A percentile compares a stretch with the other conserved stretches of the same genome.
Evolutionary conservation across 2,797 vertebrate species (phyloP).

Genomic region (Varecia variegata): DNA sequence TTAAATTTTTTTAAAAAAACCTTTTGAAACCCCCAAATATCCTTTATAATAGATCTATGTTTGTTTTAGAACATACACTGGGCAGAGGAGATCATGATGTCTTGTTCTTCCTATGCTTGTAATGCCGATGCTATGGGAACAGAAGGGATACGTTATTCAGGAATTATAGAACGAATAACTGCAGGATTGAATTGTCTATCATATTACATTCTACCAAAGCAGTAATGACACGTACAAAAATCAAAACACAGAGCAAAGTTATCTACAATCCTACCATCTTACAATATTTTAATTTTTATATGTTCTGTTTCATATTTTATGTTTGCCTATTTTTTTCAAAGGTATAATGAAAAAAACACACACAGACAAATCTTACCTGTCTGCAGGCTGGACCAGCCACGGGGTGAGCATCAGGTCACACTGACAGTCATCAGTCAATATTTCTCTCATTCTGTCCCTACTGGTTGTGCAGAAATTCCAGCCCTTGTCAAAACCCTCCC

Average conservation of each 20-base stretch:
- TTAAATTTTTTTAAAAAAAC: neutral
- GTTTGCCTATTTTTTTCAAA: neutral
- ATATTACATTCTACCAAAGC: neutral
- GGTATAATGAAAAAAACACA: neutral
- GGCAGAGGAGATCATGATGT: neutral
- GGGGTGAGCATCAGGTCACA: neutral
- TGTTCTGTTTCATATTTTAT: neutral
- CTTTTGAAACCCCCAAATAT: neutral
- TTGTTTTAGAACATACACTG: neutral
- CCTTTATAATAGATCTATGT: neutral
- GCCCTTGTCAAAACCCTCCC: neutral
- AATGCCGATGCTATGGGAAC: neutral
- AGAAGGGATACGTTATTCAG: neutral
- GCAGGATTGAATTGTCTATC: neutral
- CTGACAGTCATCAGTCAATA: neutral
- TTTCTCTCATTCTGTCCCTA: neutral
- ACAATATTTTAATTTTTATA: neutral
- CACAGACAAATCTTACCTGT: neutral
- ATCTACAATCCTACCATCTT: neutral
- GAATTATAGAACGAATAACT: neutral
- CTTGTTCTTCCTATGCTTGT: neutral
- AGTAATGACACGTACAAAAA: neutral
- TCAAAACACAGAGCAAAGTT: neutral
- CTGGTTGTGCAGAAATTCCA: neutral
- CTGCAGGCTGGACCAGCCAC: neutral